A percentile compares a stretch with the other conserved stretches of the same genome.
Conservation (phyloP, 64 coral and sea anemone species). For the Pocillopora verrucosa region DNA sequence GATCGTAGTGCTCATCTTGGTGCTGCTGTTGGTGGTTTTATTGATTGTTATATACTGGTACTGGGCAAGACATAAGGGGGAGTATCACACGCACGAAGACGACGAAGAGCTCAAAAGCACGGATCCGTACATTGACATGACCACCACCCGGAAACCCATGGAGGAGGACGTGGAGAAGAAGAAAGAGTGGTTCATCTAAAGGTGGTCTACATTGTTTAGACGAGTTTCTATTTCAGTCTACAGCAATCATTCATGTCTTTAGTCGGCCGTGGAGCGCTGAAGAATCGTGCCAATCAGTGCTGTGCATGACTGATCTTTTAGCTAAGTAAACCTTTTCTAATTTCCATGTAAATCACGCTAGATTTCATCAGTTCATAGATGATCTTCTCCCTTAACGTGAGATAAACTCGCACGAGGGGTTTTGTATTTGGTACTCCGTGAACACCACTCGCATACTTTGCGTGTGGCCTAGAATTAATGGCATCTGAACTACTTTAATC, state of each 20-base stretch:
- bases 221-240: not conserved
- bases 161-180: conserved; percentile 63
- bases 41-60: conserved; percentile 82
- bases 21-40: conserved; percentile 60
- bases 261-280: not conserved
- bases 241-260: not conserved
- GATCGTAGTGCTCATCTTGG: conserved; percentile 76
- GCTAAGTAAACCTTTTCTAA: not conserved
- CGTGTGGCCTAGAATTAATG: too few species aligned
- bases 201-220: not conserved
- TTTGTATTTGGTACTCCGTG: too few species aligned
- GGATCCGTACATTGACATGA: conserved; percentile 69
- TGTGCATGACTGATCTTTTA: not conserved
- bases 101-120: conserved; percentile 47
- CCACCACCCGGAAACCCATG: not conserved
- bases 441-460: too few species aligned
- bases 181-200: conserved; percentile 87
- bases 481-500: too few species aligned
- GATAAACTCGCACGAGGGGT: too few species aligned
- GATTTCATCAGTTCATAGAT: too few species aligned
- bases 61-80: conserved; percentile 83
- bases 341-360: not conserved
- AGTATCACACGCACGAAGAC: conserved; percentile 90
- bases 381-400: too few species aligned
- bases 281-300: not conserved